A percentile compares a stretch with the other conserved stretches of the same genome.
These are phyloP conservation scores for Helogale parvula DNA, from an alignment of 2,113 vertebrate genomes.

Conservation along the genomic window DNA sequence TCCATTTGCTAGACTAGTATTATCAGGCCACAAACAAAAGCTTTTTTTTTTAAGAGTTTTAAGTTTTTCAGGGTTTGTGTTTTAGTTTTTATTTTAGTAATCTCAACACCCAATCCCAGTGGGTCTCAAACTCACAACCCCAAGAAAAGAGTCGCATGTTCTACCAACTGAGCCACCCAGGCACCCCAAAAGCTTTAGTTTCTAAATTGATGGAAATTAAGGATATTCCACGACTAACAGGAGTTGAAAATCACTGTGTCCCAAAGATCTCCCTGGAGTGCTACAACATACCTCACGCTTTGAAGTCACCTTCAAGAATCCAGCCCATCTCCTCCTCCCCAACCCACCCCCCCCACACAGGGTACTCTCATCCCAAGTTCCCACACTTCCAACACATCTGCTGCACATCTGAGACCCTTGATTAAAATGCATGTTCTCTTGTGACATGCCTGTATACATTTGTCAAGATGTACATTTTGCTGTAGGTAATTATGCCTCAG, in stretches of 20 bases:
- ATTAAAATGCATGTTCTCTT: background rate
- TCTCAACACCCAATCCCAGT: no score
- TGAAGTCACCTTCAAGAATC: background rate
- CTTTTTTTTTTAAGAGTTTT: background rate
- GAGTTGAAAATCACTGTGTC: constrained; percentile 2
- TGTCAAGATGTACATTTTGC: constrained; percentile 4
- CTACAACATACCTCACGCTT: background rate
- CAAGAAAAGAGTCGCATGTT: no score
- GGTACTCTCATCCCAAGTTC: background rate
- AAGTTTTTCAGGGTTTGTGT: no score
- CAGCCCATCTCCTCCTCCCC: background rate
- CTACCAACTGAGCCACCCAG: no score
- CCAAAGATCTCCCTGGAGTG: background rate
- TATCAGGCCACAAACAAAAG: constrained; percentile 47
- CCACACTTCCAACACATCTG: background rate
- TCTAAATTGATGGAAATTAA: constrained; percentile 18
- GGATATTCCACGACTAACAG: background rate
- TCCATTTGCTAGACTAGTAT: background rate
- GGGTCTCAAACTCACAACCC: no score
- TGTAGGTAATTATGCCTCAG: background rate
- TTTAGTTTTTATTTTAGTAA: no score
- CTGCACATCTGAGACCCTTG: background rate
- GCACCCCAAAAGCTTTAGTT: background rate
- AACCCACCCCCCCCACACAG: no score
- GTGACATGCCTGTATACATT: background rate